A percentile compares a stretch with the other conserved stretches of the same genome.
Evolutionary conservation across 2,797 vertebrate species (phyloP).

Genomic region (Myiothlypis coronata): DNA sequence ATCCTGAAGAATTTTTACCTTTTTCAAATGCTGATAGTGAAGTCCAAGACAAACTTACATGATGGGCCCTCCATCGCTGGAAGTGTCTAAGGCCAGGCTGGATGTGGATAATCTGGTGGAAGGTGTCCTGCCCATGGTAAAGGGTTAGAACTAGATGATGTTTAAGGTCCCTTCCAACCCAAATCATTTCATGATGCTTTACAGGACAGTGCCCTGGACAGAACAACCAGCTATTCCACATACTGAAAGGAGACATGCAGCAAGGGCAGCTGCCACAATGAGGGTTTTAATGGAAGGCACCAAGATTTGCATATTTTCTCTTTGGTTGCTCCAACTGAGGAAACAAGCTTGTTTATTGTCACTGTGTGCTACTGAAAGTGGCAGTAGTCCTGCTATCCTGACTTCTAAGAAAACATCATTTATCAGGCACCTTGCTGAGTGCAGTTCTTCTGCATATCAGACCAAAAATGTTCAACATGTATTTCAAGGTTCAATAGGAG

Average conservation of each 20-base stretch:
- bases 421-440: neutral
- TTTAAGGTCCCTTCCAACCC: neutral
- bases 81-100: neutral
- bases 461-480: neutral
- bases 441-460: neutral
- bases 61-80: neutral
- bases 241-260: neutral
- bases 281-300: neutral
- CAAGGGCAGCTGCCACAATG: neutral
- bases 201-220: neutral
- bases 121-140: neutral
- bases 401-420: neutral
- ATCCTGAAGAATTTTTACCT: neutral
- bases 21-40: neutral
- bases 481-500: neutral
- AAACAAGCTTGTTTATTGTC: neutral
- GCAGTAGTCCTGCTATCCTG: neutral
- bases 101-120: neutral
- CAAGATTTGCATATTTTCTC: neutral
- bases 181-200: neutral
- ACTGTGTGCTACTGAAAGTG: neutral
- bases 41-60: neutral
- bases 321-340: neutral
- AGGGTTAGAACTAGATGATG: neutral
- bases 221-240: neutral